Conservation (phyloP, 2,797 vertebrate genomes). For the Galagoides demidoff region DNA sequence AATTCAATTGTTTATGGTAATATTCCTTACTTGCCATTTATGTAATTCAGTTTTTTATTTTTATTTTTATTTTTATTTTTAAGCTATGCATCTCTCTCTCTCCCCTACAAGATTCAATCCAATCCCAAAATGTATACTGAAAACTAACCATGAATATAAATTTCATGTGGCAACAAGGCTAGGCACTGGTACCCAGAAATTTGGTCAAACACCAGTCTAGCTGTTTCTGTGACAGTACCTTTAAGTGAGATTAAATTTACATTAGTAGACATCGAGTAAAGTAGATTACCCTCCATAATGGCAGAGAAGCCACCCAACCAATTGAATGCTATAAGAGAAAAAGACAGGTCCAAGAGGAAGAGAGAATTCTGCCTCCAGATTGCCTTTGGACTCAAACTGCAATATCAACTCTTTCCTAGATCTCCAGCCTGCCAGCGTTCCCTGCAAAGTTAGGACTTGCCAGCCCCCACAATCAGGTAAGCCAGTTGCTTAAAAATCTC, state of each 20-base stretch:
- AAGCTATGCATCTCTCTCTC: background rate
- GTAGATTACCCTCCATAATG: background rate
- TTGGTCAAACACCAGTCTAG: constrained; percentile 2
- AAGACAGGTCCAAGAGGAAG: background rate
- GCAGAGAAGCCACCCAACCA: background rate
- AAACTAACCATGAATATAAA: background rate
- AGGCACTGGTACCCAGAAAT: background rate
- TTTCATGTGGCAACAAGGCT: background rate
- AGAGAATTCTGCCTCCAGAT: background rate
- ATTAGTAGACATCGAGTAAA: background rate
- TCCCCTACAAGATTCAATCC: background rate
- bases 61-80: too few relatives aligned
- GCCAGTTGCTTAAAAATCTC: background rate
- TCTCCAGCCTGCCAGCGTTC: background rate
- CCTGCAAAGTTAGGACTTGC: background rate
- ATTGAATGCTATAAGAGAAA: background rate
- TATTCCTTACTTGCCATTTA: background rate
- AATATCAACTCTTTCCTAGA: background rate
- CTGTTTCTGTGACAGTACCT: background rate
- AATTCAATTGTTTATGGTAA: constrained; percentile 39
- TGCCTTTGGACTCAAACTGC: background rate
- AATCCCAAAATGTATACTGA: background rate
- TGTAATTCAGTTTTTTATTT: background rate
- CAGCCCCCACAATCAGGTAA: background rate
- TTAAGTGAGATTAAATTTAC: constrained; percentile 12